A percentile compares a stretch with the other conserved stretches of the same genome.
phyloP scores from a whole-genome alignment of 2,113 vertebrate species.

The Pseudorhombus dupliciocellatus region DNA sequence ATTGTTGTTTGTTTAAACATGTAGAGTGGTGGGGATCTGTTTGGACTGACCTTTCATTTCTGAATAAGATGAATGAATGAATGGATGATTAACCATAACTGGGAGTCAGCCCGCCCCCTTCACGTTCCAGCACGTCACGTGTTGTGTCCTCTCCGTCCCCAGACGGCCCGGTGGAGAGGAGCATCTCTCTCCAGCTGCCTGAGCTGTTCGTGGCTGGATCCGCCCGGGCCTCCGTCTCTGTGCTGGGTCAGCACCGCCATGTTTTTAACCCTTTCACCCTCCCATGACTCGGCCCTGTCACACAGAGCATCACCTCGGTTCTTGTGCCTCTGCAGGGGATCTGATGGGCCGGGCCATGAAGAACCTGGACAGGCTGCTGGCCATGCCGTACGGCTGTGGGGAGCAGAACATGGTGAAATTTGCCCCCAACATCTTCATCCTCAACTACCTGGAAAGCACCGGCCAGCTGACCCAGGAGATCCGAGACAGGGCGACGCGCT shows the following conservation, averaged over 20 bases:
- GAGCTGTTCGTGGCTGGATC: conserved; percentile 82
- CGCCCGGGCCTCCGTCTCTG: conserved; percentile 80
- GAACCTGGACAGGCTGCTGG: conserved; percentile 82
- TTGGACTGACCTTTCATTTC: too few species aligned
- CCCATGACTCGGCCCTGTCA: neutral
- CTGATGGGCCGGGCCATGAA: conserved; percentile 83
- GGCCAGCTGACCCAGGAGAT: conserved; percentile 78
- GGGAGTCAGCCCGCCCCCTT: too few species aligned
- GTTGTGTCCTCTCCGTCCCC: neutral
- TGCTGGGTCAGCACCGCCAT: conserved; percentile 77
- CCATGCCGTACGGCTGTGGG: conserved; percentile 85
- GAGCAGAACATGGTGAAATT: conserved; percentile 90
- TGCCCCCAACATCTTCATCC: conserved; percentile 87
- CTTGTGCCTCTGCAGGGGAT: conserved; percentile 77
- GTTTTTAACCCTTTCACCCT: neutral
- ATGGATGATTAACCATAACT: neutral
- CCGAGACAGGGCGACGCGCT: conserved; percentile 67
- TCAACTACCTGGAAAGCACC: conserved; percentile 84
- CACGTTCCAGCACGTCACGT: too few species aligned
- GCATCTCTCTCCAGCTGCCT: conserved; percentile 75
- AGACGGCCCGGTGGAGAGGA: conserved; percentile 63
- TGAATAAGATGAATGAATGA: neutral
- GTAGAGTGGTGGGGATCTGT: too few species aligned
- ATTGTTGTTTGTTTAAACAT: neutral
- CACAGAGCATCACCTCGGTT: neutral